A percentile compares a stretch with the other conserved stretches of the same genome.
These are phyloP conservation scores for Poeciliopsis gracilis DNA, from an alignment of 2,797 vertebrate genomes.

Conservation along the genomic window DNA sequence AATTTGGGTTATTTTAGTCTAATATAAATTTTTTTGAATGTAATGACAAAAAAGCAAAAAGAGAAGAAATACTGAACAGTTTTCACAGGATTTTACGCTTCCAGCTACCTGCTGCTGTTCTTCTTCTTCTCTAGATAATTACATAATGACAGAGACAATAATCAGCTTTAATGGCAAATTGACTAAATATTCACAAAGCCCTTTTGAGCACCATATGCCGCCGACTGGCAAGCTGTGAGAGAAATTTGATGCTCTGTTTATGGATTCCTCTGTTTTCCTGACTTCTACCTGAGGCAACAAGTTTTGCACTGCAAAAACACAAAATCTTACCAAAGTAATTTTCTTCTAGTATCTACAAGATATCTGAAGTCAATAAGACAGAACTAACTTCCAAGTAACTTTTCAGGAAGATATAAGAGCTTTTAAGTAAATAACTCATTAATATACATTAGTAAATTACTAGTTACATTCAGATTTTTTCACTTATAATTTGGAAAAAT, in stretches of 20 bases:
- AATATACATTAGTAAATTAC: too few species aligned
- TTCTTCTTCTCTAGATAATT: neutral
- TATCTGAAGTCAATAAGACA: too few species aligned
- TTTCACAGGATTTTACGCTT: neutral
- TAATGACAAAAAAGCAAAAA: neutral
- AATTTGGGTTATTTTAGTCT: neutral
- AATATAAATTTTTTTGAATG: neutral
- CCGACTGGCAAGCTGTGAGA: neutral
- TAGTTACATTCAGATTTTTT: too few species aligned
- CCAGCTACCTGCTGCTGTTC: neutral
- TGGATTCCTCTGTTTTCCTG: neutral
- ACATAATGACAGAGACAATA: neutral
- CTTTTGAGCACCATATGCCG: neutral
- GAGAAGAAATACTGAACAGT: neutral
- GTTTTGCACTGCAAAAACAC: neutral
- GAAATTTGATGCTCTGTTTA: neutral
- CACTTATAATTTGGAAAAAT: too few species aligned
- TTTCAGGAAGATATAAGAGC: too few species aligned
- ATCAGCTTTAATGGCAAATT: conserved; percentile 1
- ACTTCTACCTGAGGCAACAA: neutral
- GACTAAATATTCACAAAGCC: neutral
- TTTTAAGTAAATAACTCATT: too few species aligned
- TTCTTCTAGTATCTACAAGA: too few species aligned
- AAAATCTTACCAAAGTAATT: too few species aligned
- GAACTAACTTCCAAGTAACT: too few species aligned